phyloP scores from a whole-genome alignment of 1,140 invertebrate species.

The Drosophila mayri region DNA sequence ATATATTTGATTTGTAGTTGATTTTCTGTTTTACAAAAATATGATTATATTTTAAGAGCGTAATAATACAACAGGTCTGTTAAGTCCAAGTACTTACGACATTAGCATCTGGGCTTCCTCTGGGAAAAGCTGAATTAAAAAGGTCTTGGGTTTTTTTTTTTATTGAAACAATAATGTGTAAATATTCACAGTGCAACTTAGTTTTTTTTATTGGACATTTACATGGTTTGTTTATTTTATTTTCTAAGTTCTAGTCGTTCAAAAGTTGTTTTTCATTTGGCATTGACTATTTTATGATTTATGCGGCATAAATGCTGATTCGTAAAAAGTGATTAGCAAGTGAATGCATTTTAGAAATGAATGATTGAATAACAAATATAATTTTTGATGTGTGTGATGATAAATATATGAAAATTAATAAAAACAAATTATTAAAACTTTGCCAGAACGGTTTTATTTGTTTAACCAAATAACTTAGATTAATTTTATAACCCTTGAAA shows the following conservation, averaged over 20 bases:
- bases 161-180: neutral
- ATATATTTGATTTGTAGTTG: neutral
- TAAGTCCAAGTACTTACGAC: too few relatives aligned
- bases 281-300: constrained; percentile 10
- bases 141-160: neutral
- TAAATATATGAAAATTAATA: neutral
- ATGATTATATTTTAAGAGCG: rapidly evolving
- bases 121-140: neutral
- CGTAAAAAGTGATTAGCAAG: constrained; percentile 2
- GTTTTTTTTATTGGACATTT: neutral
- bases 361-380: neutral
- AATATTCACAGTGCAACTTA: neutral
- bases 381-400: too few relatives aligned
- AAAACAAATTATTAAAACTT: neutral
- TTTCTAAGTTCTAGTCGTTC: neutral
- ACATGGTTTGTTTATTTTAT: neutral
- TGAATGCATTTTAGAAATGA: neutral
- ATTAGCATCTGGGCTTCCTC: neutral
- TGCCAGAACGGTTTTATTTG: too few relatives aligned
- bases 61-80: neutral
- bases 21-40: neutral
- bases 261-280: constrained; percentile 14
- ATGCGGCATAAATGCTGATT: constrained; percentile 9
- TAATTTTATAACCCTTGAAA: neutral
- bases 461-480: too few relatives aligned